Evolutionary conservation across 2,113 vertebrate species (phyloP).

Genomic region (Junco hyemalis): DNA sequence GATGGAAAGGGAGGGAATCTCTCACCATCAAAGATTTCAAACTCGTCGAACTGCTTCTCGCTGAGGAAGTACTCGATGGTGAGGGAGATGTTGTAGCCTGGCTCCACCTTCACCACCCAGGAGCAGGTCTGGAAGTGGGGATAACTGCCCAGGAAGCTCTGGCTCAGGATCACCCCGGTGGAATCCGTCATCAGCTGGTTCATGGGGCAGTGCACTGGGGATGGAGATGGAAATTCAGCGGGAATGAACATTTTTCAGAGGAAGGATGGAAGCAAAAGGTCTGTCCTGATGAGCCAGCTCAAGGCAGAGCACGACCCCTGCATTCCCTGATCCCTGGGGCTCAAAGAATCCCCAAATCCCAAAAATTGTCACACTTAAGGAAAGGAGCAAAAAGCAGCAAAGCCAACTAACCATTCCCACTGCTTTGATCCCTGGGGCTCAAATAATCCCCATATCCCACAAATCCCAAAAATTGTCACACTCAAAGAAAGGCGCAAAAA

Average conservation of each 20-base stretch:
- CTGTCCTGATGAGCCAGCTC: too few relatives aligned
- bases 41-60: constrained; percentile 93
- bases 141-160: constrained; percentile 88
- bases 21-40: constrained; percentile 96
- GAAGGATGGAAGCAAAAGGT: background rate
- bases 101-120: constrained; percentile 92
- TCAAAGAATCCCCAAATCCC: background rate
- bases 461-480: rapidly evolving
- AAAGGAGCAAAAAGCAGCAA: background rate
- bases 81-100: constrained; percentile 90
- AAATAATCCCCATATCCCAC: background rate
- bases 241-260: background rate
- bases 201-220: constrained; percentile 89
- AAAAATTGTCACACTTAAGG: rapidly evolving
- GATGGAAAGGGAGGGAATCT: background rate
- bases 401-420: too few relatives aligned
- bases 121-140: constrained; percentile 97
- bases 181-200: constrained; percentile 91
- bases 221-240: rapidly evolving
- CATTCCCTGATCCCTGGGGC: background rate
- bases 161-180: constrained; percentile 92
- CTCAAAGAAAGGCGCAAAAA: background rate
- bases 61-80: constrained; percentile 95
- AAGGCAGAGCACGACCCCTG: background rate
- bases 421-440: background rate